Conservation (phyloP, 1,140 invertebrate genomes). For the Bradynema listronoti region DNA sequence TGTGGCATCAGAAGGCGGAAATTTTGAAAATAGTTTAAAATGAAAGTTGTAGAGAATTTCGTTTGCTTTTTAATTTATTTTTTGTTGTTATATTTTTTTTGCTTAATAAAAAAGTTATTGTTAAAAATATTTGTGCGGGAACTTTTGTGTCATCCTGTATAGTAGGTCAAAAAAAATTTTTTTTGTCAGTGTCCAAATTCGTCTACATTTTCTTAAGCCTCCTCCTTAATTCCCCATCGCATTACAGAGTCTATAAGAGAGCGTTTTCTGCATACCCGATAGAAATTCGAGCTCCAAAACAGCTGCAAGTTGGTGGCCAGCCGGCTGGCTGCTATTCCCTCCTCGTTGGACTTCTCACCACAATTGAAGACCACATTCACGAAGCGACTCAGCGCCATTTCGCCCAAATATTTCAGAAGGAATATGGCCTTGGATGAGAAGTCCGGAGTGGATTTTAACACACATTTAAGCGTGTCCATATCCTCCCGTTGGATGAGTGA, state of each 20-base stretch:
- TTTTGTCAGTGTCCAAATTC: too few relatives aligned
- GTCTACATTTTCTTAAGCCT: too few relatives aligned
- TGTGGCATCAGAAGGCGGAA: too few relatives aligned
- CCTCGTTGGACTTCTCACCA: background rate
- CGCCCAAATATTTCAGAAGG: background rate
- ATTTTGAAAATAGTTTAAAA: too few relatives aligned
- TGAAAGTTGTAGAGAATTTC: too few relatives aligned
- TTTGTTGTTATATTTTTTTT: too few relatives aligned
- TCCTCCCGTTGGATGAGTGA: background rate
- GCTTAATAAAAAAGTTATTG: too few relatives aligned
- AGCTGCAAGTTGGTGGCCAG: slow-evolving; percentile 41
- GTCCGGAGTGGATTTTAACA: background rate
- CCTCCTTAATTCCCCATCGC: too few relatives aligned
- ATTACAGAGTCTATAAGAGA: background rate
- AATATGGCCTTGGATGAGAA: background rate
- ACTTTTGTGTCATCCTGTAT: too few relatives aligned
- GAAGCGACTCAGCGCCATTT: background rate
- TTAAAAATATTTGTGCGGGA: too few relatives aligned
- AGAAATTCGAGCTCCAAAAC: slow-evolving; percentile 33
- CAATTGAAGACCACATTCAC: background rate
- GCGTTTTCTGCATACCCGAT: slow-evolving; percentile 31
- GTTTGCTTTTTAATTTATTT: too few relatives aligned
- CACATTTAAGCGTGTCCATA: background rate
- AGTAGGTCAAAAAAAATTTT: too few relatives aligned
- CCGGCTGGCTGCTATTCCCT: background rate